Base-by-base conservation (phyloP, 2,113 vertebrate genomes). In the Empidonax alnorum region DNA sequence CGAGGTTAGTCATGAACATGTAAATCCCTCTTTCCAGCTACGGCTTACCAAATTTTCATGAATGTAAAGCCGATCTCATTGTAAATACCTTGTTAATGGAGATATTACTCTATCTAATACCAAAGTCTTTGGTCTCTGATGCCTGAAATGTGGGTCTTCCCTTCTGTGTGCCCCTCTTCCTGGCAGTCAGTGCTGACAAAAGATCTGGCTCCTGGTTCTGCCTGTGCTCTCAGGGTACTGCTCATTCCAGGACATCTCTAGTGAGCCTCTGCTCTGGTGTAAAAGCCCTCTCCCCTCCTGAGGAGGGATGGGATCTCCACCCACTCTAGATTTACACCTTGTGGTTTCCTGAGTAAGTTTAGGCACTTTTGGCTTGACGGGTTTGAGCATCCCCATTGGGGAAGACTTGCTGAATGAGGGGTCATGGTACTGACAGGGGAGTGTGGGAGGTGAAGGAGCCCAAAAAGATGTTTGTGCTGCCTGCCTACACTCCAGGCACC, bases 1-100 rank as follows among this genome's bases (percentile, higher is more conserved):
- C 0, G 2, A 27, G 19, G 5, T 24, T 27, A 22, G 16, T 31
- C 0, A 1, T 7, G 21, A n/a, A 27, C 0, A 0, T 59, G n/a
- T 35, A 28, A 68, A 41, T 0, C 4, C 17, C 10, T 3, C 6
- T 69, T 31, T 52, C 9, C 3, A 20, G 35, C 27, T 22, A 9
- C 0, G 3, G 7, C 14, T 53, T 87, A 46, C 62, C 75, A 82
- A 25, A 22, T 22, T 59, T 37, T 80, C 31, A 8, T 28, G 31
- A 67, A 59, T 0, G 1, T 4, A 2, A 49, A 30, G 44, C 1
- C 46, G 28, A 41, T 69, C 5, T 44, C 19, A 4, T 31, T 14
- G 33, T 5, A 27, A 14, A 25, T 72, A 39, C 20, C 17, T 10
- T 49, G 62, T 28, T 15, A 18, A 3, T 13, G 27, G 31, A 66